A percentile compares a stretch with the other conserved stretches of the same genome.
phyloP scores from a whole-genome alignment of 1,140 invertebrate genomes.

The Varroa destructor region DNA sequence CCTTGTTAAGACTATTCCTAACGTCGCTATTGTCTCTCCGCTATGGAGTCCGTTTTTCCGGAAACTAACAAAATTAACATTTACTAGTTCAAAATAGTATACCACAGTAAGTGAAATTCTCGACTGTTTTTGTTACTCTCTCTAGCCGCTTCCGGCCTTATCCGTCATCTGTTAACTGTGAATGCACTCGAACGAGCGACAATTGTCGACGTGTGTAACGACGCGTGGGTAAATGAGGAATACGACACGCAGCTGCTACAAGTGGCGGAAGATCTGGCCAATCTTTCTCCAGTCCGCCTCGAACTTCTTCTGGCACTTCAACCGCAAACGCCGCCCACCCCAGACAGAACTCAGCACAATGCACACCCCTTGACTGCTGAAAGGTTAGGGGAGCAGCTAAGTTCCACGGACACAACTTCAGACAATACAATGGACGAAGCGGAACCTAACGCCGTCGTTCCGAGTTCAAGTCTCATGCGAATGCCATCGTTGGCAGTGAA shows the following conservation, averaged over 20 bases:
- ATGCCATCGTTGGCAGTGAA: conserved; percentile 12
- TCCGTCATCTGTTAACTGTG: conserved; percentile 82
- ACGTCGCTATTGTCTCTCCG: no score
- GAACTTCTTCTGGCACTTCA: conserved; percentile 55
- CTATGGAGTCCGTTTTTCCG: no score
- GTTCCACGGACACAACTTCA: no score
- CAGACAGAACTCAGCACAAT: not conserved
- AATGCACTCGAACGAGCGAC: conserved; percentile 73
- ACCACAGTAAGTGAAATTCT: not conserved
- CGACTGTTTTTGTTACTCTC: conserved; percentile 35
- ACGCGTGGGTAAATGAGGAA: conserved; percentile 80
- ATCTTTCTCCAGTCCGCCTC: conserved; percentile 70
- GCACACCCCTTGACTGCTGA: no score
- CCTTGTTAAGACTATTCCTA: no score
- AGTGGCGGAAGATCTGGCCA: conserved; percentile 70
- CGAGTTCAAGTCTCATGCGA: conserved; percentile 4
- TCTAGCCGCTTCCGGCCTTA: conserved; percentile 78
- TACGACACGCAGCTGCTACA: conserved; percentile 68
- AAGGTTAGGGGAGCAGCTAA: no score
- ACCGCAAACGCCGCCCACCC: not conserved
- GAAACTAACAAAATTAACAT: no score
- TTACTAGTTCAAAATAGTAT: no score
- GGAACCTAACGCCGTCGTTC: not conserved
- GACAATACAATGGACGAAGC: no score
- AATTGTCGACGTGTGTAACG: conserved; percentile 80